Percentiles rank a stretch among this genome's conserved stretches.
phyloP scores from a whole-genome alignment of 2,113 vertebrate genomes.

The Indri indri region DNA sequence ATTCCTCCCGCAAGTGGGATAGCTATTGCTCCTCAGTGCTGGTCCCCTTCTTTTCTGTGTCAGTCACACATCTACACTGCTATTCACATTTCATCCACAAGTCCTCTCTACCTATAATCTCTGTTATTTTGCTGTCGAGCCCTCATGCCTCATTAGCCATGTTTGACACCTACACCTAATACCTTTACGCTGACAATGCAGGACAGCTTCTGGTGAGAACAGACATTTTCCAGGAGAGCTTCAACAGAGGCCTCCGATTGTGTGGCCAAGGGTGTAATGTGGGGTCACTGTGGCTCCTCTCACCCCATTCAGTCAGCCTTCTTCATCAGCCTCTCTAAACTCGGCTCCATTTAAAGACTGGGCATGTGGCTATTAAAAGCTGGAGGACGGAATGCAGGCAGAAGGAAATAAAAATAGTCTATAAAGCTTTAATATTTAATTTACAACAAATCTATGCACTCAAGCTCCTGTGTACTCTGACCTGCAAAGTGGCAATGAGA shows the following conservation, averaged over 20 bases:
- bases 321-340: conserved; percentile 66
- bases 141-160: conserved; percentile 85
- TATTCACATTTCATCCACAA: conserved; percentile 84
- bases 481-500: neutral
- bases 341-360: conserved; percentile 36
- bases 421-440: conserved; percentile 27
- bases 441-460: neutral
- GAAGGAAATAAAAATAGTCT: conserved; percentile 52
- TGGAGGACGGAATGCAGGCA: neutral
- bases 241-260: conserved; percentile 68
- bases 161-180: conserved; percentile 86
- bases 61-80: conserved; percentile 80
- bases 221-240: conserved; percentile 77
- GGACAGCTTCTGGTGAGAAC: conserved; percentile 81
- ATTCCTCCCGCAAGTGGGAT: conserved; percentile 67
- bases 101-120: conserved; percentile 82
- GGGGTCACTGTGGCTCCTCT: conserved; percentile 56
- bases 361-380: neutral
- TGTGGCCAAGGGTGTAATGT: conserved; percentile 43
- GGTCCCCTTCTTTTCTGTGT: conserved; percentile 72
- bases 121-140: conserved; percentile 84
- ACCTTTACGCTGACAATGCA: conserved; percentile 77
- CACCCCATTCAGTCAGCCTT: neutral
- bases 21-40: conserved; percentile 69
- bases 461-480: neutral